These are phyloP conservation scores for Tachysurus vachellii DNA, from an alignment of 2,113 vertebrate genomes.

Conservation along the genomic window DNA sequence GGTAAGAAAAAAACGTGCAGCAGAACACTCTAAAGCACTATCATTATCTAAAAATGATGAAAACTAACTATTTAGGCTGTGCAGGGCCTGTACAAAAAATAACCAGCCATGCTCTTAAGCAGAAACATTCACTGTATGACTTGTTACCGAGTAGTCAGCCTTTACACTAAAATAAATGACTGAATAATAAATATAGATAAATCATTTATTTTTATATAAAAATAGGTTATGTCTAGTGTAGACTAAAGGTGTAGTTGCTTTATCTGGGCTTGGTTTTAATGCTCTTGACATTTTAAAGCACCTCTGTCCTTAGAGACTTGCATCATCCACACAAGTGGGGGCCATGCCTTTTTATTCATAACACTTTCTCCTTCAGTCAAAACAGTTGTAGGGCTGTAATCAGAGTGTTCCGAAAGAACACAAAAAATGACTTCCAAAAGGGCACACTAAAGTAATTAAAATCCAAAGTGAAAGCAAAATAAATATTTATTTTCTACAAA, in stretches of 20 bases:
- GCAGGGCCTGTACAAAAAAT: not conserved
- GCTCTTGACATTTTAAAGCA: slow-evolving; percentile 45
- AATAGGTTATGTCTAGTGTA: not conserved
- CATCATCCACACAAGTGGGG: slow-evolving; percentile 45
- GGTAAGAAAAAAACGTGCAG: not conserved
- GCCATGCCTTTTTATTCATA: not conserved
- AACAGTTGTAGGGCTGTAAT: not conserved
- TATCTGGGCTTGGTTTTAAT: slow-evolving; percentile 39
- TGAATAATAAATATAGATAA: not conserved
- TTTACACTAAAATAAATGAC: not conserved
- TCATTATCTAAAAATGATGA: not conserved
- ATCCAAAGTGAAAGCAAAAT: not conserved
- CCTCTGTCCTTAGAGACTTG: slow-evolving; percentile 48
- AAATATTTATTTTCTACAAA: not conserved
- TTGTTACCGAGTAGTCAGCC: not conserved
- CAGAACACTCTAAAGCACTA: not conserved
- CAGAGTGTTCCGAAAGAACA: not conserved
- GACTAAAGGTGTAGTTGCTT: slow-evolving; percentile 14
- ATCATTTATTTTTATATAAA: not conserved
- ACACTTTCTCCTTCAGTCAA: not conserved
- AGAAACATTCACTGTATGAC: not conserved
- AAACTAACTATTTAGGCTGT: not conserved
- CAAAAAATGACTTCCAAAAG: no score
- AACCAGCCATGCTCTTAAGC: not conserved
- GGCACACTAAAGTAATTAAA: not conserved